Base-by-base conservation (phyloP, 2,888 invertebrate species). In the Germaria angustata region DNA sequence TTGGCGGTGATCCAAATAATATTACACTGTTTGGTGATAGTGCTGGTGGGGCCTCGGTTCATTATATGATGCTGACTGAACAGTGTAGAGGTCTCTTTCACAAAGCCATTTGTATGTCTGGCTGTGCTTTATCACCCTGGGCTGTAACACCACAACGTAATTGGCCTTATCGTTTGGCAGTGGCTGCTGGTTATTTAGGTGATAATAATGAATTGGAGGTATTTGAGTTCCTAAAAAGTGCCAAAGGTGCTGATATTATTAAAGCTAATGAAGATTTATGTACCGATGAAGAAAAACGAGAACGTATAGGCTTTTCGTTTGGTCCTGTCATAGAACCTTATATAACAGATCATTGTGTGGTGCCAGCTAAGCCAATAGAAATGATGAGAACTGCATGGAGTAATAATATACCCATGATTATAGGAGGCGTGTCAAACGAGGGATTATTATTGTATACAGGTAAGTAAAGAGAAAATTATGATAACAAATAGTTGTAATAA, bases 21-120 rank as follows among this genome's bases (percentile, higher is more conserved):
- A 92, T 91, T 0, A 93, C 92, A 1, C 86, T 93, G 49, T 92
- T 92, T 81, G 93, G 93, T 5, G 92, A 92, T 83, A 93, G 93
- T 86, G 92, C 92, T 32, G 93, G 93, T 39, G 92, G 90, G 28
- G 92, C 91, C 32, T 90, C 92, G 0, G 91, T 91, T 7, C 92
- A 93, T 84, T 92, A 90, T 71, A 89, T 92, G 86, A 90, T 92
- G 87, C 87, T 93, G 36, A 92, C 93, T 0, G 92, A 92, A 41
- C 90, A 92, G 87, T 90, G 92, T 0, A 90, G 91, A 84, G 90
- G 88, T 4, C 87, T 91, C 2, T 91, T 91, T 65, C 90, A 91
- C 76, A 90, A 89, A 80, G 90, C 88, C 34, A 91, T 91, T 77
- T 87, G 89, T 81, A 90, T 90, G 91, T 91, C 90, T n/a, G 91